Evolutionary conservation across 2,888 invertebrate genomes (phyloP).

Genomic region (Caenorhabditis sp.): DNA sequence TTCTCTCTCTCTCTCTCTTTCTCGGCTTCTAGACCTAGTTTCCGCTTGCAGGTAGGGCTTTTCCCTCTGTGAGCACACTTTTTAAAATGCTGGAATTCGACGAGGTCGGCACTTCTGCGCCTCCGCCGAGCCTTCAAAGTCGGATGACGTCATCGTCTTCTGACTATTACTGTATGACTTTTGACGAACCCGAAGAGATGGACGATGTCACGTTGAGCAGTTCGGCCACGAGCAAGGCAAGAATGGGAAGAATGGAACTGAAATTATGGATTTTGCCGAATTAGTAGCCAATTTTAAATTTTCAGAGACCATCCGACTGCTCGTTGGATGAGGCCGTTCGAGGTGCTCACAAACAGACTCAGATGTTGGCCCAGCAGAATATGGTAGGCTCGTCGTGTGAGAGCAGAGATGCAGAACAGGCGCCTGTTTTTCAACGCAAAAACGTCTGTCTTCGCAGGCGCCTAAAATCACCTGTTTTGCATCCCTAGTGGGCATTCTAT

Average conservation of each 20-base stretch:
- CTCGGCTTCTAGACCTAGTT: conserved; percentile 6
- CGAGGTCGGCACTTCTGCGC: conserved; percentile 51
- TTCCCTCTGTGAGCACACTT: not conserved
- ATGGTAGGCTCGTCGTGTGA: conserved; percentile 46
- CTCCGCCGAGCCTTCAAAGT: conserved; percentile 38
- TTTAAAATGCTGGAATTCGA: conserved; percentile 52
- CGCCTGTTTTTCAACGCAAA: too few species aligned
- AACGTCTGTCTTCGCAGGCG: too few species aligned
- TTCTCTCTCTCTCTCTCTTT: conserved; percentile 12
- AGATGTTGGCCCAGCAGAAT: conserved; percentile 67
- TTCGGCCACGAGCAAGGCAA: conserved; percentile 60
- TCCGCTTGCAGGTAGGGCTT: conserved; percentile 2
- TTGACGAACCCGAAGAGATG: conserved; percentile 63
- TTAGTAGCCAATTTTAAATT: not conserved
- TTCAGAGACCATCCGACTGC: conserved; percentile 66
- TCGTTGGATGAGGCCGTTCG: conserved; percentile 64
- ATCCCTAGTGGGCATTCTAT: too few species aligned
- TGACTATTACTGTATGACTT: conserved; percentile 69
- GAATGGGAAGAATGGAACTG: conserved; percentile 11
- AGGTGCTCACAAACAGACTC: conserved; percentile 59
- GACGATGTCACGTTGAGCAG: conserved; percentile 53
- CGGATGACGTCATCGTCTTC: conserved; percentile 45
- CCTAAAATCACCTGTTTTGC: too few species aligned
- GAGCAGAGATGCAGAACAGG: too few species aligned
- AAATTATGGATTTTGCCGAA: conserved; percentile 26